phyloP scores from a whole-genome alignment of 37 sponge, comb jelly and placozoan species.

The Eunapius fragilis region DNA sequence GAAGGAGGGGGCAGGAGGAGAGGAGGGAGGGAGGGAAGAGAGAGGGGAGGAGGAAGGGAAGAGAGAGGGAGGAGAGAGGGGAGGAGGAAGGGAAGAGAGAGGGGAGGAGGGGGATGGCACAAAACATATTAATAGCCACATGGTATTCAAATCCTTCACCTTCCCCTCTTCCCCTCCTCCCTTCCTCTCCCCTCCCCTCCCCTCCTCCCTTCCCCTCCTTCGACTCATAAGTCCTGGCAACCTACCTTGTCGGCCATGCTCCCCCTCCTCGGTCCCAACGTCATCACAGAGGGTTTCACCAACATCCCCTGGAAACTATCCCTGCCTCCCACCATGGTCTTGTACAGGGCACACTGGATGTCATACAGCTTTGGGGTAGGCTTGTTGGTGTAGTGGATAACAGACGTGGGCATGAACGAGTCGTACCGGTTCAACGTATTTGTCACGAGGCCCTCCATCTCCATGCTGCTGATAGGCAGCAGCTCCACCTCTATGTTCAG shows the following conservation, averaged over 20 bases:
- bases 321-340: not conserved
- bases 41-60: not conserved
- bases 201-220: too few species aligned
- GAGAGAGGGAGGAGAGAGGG: not conserved
- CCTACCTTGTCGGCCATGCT: not conserved
- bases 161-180: too few species aligned
- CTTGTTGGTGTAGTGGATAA: constrained; percentile 35
- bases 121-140: too few species aligned
- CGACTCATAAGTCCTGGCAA: too few species aligned
- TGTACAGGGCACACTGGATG: constrained; percentile 56
- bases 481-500: constrained; percentile 63
- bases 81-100: not conserved
- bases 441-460: constrained; percentile 8
- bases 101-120: not conserved
- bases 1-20: not conserved
- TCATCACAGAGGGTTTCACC: not conserved
- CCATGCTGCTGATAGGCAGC: constrained; percentile 14
- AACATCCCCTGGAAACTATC: constrained; percentile 20
- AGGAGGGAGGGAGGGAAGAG: not conserved
- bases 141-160: too few species aligned
- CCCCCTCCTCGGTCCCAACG: not conserved
- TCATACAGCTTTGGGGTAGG: constrained; percentile 41
- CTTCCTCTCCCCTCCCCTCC: too few species aligned
- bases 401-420: constrained; percentile 38
- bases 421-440: constrained; percentile 32